These are phyloP conservation scores for Megaceryle torquata DNA, from an alignment of 2,113 vertebrate species.

Conservation along the genomic window DNA sequence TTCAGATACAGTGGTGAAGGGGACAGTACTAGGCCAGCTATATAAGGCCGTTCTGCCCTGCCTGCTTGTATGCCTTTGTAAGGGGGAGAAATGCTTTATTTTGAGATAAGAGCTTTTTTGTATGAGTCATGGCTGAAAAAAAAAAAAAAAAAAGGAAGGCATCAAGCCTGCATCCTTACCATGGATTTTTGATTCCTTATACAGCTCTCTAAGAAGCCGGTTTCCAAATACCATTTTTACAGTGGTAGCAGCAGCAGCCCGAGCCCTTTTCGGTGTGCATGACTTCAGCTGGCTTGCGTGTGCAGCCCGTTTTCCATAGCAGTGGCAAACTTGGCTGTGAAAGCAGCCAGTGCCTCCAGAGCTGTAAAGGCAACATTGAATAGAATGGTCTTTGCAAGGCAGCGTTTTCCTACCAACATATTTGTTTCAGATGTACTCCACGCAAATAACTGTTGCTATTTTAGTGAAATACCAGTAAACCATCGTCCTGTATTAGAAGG, in stretches of 20 bases:
- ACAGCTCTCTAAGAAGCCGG: constrained; percentile 17
- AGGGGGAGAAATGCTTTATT: constrained; percentile 9
- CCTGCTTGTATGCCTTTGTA: not conserved
- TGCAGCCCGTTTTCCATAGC: constrained; percentile 63
- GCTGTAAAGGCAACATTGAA: constrained; percentile 28
- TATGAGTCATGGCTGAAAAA: not conserved
- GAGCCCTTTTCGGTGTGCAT: constrained; percentile 18
- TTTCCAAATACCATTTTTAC: constrained; percentile 58
- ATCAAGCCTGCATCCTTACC: not conserved
- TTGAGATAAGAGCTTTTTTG: not conserved
- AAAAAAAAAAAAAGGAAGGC: not conserved
- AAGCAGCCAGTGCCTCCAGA: constrained; percentile 59
- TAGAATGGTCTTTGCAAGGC: constrained; percentile 55
- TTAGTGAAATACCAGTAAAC: constrained; percentile 2
- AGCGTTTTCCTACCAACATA: not conserved
- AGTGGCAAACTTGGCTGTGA: constrained; percentile 77
- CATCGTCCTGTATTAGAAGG: not conserved
- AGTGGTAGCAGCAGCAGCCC: constrained; percentile 32
- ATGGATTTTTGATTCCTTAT: constrained; percentile 35
- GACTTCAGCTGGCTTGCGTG: constrained; percentile 69
- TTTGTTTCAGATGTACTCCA: not conserved
- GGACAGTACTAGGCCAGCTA: not conserved
- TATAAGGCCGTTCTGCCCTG: not conserved
- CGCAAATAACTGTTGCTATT: constrained; percentile 34
- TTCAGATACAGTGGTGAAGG: not conserved